A percentile compares a stretch with the other conserved stretches of the same genome.
Conservation (phyloP, 2,113 vertebrate genomes). For the Monarcha castaneiventris region DNA sequence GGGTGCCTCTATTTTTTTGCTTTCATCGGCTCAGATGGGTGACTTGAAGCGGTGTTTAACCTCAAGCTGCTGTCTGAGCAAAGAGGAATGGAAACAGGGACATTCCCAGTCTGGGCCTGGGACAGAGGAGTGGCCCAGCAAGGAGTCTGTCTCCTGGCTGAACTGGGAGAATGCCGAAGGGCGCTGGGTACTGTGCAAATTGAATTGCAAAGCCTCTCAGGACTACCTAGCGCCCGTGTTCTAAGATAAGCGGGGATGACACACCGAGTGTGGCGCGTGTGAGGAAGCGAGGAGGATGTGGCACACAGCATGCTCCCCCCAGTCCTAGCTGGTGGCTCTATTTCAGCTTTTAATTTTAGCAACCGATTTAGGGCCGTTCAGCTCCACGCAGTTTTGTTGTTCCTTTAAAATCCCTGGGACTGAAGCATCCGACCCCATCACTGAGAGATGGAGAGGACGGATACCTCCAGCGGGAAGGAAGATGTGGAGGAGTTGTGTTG, state of each 20-base stretch:
- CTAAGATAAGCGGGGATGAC: conserved; percentile 43
- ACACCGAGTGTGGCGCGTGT: conserved; percentile 28
- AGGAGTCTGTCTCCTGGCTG: neutral
- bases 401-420: neutral
- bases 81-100: neutral
- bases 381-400: neutral
- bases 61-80: neutral
- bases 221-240: neutral
- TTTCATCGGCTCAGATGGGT: neutral
- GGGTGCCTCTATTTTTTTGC: neutral
- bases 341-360: conserved; percentile 62
- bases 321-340: conserved; percentile 22
- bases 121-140: neutral
- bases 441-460: neutral
- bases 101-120: neutral
- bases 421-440: fast-evolving
- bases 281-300: conserved; percentile 57
- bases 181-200: neutral
- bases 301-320: conserved; percentile 11
- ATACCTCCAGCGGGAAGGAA: neutral
- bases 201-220: neutral
- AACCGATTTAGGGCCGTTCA: neutral
- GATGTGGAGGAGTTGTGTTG: neutral
- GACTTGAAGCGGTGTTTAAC: fast-evolving
- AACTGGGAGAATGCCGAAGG: neutral